Conservation (phyloP, 2,797 vertebrate species). For the Columba guinea region DNA sequence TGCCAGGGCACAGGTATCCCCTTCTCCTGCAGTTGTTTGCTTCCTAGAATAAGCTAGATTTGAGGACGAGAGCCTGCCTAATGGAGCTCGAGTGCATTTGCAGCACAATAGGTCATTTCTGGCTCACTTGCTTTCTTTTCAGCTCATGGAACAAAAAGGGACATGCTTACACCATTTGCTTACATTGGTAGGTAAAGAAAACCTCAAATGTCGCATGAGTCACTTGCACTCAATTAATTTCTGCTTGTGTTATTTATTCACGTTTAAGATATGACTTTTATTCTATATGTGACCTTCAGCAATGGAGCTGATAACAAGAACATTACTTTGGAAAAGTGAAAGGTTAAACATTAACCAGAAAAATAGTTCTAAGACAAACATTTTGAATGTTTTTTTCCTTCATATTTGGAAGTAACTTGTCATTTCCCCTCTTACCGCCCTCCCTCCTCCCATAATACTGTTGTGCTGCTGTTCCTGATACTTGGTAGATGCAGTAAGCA, state of each 20-base stretch:
- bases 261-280: conserved; percentile 66
- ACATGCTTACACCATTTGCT: conserved; percentile 68
- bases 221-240: conserved; percentile 64
- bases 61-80: conserved; percentile 1
- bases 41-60: conserved; percentile 3
- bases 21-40: not conserved
- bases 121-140: conserved; percentile 54
- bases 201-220: conserved; percentile 56
- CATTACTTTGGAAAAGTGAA: conserved; percentile 64
- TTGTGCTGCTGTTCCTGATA: conserved; percentile 14
- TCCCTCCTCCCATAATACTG: not conserved
- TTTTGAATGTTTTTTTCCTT: conserved; percentile 51
- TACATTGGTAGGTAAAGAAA: conserved; percentile 71
- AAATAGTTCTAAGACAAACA: conserved; percentile 71
- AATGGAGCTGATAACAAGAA: conserved; percentile 68
- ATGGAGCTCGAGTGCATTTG: conserved; percentile 27
- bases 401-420: conserved; percentile 45
- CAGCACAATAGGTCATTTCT: conserved; percentile 35
- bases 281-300: conserved; percentile 64
- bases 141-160: conserved; percentile 49
- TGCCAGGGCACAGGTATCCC: not conserved
- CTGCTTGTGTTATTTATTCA: conserved; percentile 67
- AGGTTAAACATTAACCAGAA: conserved; percentile 73
- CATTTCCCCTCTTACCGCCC: conserved; percentile 1
- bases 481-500: not conserved